phyloP scores from a whole-genome alignment of 2,888 invertebrate genomes.

The Dioctria rufipes region DNA sequence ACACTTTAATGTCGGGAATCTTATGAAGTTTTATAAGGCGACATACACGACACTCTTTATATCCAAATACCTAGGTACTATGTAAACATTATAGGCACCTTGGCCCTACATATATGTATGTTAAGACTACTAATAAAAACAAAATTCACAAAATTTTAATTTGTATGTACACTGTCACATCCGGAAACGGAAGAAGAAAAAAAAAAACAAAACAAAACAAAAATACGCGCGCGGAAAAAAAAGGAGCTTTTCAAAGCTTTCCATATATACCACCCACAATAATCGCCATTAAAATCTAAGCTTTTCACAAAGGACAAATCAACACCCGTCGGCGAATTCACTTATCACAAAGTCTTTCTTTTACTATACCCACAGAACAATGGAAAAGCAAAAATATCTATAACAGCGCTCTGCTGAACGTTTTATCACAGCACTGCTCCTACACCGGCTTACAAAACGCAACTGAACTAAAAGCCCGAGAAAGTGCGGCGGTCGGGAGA shows the following conservation, averaged over 20 bases:
- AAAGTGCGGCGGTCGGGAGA: constrained; percentile 17
- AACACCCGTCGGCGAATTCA: constrained; percentile 48
- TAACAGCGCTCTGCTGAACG: constrained; percentile 26
- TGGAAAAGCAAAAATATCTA: constrained; percentile 1
- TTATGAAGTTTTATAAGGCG: too few relatives aligned
- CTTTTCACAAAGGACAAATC: constrained; percentile 34
- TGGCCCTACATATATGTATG: too few relatives aligned
- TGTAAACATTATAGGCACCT: background rate
- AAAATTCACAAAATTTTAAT: background rate
- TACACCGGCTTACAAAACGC: constrained; percentile 53
- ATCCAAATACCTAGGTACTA: background rate
- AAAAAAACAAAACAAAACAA: too few relatives aligned
- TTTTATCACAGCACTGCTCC: constrained; percentile 31
- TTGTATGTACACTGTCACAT: background rate
- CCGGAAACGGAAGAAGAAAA: constrained; percentile 1
- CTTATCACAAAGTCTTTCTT: background rate
- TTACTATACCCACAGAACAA: background rate
- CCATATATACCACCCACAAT: background rate
- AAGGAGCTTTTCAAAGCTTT: background rate
- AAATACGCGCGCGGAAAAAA: constrained; percentile 9
- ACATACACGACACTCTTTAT: too few relatives aligned
- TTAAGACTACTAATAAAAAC: background rate
- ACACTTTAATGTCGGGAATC: too few relatives aligned
- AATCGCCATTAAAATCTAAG: background rate
- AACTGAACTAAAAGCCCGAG: constrained; percentile 15